Conservation (phyloP, 2,888 invertebrate genomes). For the Odiellus spinosus region DNA sequence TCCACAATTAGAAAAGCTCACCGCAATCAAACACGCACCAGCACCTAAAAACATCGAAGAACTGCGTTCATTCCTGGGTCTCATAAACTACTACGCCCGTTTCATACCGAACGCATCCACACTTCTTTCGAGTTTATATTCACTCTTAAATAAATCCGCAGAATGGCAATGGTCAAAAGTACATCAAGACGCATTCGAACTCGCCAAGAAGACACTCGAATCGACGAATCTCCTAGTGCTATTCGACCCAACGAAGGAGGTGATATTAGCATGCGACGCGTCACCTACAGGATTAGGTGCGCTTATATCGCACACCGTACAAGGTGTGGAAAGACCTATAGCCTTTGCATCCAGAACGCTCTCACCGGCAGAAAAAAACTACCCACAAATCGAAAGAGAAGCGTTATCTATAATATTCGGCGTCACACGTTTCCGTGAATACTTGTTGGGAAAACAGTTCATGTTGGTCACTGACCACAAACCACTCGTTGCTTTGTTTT, state of each 20-base stretch:
- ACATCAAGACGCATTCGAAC: conserved; percentile 17
- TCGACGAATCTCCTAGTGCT: conserved; percentile 23
- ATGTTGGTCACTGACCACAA: conserved; percentile 30
- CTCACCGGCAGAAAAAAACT: conserved; percentile 16
- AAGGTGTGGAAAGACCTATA: conserved; percentile 28
- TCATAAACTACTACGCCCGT: conserved; percentile 22
- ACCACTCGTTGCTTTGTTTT: conserved; percentile 23
- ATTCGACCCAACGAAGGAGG: conserved; percentile 23
- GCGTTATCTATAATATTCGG: conserved; percentile 29
- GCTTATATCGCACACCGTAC: conserved; percentile 23
- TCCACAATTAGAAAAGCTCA: conserved; percentile 18
- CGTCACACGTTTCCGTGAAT: conserved; percentile 29
- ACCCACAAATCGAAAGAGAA: conserved; percentile 22
- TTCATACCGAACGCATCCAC: conserved; percentile 22
- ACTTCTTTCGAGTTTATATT: conserved; percentile 19
- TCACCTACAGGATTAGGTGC: conserved; percentile 22
- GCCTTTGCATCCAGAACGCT: conserved; percentile 20
- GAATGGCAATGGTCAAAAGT: conserved; percentile 16
- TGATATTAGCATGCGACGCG: conserved; percentile 29
- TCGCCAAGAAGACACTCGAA: too few species aligned
- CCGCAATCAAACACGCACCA: conserved; percentile 21
- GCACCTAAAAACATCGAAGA: conserved; percentile 21
- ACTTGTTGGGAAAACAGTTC: conserved; percentile 30
- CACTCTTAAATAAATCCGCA: conserved; percentile 15
- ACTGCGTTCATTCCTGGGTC: conserved; percentile 22